Percentiles rank a stretch among this genome's conserved stretches.
Evolutionary conservation across 2,113 vertebrate genomes (phyloP).

Genomic region (Paratilapia polleni): DNA sequence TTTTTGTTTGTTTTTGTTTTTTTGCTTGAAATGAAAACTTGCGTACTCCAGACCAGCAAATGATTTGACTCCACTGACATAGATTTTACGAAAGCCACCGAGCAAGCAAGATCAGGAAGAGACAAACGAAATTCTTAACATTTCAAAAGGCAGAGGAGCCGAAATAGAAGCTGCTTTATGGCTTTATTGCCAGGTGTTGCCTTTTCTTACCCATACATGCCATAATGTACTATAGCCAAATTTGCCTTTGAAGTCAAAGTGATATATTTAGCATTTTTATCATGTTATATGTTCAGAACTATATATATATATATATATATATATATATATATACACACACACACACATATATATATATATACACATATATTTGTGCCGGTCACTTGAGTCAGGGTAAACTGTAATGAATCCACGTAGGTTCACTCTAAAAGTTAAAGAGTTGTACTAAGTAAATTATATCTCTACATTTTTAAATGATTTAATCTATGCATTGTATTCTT

Average conservation of each 20-base stretch:
- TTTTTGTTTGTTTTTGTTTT: not conserved
- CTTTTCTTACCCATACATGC: slow-evolving; percentile 69
- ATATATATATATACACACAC: slow-evolving; percentile 3
- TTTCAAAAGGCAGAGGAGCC: slow-evolving; percentile 59
- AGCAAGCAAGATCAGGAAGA: slow-evolving; percentile 4
- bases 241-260: slow-evolving; percentile 71
- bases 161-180: slow-evolving; percentile 68
- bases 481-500: slow-evolving; percentile 94
- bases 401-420: slow-evolving; percentile 71
- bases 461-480: slow-evolving; percentile 88
- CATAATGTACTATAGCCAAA: slow-evolving; percentile 71
- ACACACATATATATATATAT: slow-evolving; percentile 48
- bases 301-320: slow-evolving; percentile 65
- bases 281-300: slow-evolving; percentile 65
- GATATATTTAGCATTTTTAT: slow-evolving; percentile 71
- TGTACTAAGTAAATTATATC: slow-evolving; percentile 84
- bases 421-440: slow-evolving; percentile 69
- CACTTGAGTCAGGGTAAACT: slow-evolving; percentile 76
- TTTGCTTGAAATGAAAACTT: slow-evolving; percentile 10
- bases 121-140: slow-evolving; percentile 25
- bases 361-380: slow-evolving; percentile 77
- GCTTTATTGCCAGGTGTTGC: slow-evolving; percentile 66
- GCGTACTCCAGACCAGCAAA: slow-evolving; percentile 10
- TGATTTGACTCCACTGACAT: slow-evolving; percentile 8
- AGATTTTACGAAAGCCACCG: slow-evolving; percentile 7